Evolutionary conservation across 2,888 invertebrate species (phyloP).

Genomic region (Sylvicola cinctus): DNA sequence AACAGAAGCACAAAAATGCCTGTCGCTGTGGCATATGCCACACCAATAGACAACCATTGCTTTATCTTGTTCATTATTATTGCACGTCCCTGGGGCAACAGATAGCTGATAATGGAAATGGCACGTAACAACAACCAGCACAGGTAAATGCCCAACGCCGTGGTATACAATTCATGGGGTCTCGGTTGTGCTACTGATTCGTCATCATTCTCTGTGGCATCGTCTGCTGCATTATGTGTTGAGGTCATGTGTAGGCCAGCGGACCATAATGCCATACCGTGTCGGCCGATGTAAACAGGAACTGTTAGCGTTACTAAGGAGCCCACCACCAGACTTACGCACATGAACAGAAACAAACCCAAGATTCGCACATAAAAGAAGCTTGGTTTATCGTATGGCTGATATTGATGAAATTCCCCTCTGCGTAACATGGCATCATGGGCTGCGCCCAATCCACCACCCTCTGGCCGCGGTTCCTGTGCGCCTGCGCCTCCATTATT

Average conservation of each 20-base stretch:
- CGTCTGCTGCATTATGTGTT: slow-evolving; percentile 15
- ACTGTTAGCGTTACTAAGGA: slow-evolving; percentile 65
- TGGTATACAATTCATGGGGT: slow-evolving; percentile 91
- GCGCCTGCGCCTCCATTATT: slow-evolving; percentile 10
- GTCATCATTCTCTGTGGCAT: slow-evolving; percentile 9
- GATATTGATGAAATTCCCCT: slow-evolving; percentile 59
- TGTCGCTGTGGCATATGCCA: slow-evolving; percentile 57
- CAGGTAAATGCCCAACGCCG: slow-evolving; percentile 79
- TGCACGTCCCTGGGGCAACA: slow-evolving; percentile 75
- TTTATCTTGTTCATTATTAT: slow-evolving; percentile 49
- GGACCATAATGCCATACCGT: slow-evolving; percentile 73
- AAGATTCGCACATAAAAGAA: slow-evolving; percentile 54
- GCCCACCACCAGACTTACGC: slow-evolving; percentile 62
- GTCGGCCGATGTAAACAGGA: slow-evolving; percentile 78
- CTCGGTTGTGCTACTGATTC: slow-evolving; percentile 16
- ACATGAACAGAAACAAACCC: slow-evolving; percentile 54
- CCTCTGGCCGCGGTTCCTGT: slow-evolving; percentile 23
- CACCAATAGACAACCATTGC: slow-evolving; percentile 51
- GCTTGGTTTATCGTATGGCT: slow-evolving; percentile 72
- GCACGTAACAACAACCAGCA: slow-evolving; percentile 85
- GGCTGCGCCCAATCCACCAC: slow-evolving; percentile 46
- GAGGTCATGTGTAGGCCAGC: slow-evolving; percentile 28
- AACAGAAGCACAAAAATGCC: slow-evolving; percentile 45
- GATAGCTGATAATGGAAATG: slow-evolving; percentile 58
- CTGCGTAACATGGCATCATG: slow-evolving; percentile 77